phyloP scores from a whole-genome alignment of 2,888 invertebrate species.

The Hedychridium roseum region DNA sequence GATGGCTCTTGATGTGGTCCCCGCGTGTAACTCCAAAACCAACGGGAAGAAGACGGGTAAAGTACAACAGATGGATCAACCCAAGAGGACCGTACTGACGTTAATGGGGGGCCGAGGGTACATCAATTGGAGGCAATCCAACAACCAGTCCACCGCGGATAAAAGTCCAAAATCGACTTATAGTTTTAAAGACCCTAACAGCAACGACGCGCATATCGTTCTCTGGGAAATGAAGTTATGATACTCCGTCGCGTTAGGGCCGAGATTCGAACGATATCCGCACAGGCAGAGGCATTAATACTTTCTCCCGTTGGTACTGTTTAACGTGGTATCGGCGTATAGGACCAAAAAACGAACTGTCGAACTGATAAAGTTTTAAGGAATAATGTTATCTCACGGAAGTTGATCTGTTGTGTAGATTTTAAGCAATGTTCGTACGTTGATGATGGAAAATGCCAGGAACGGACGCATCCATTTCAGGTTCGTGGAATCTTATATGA shows the following conservation, averaged over 20 bases:
- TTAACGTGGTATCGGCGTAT: conserved; percentile 23
- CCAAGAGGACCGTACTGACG: conserved; percentile 79
- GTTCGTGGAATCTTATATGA: too few relatives aligned
- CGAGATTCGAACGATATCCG: conserved; percentile 19
- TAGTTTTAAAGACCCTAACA: conserved; percentile 73
- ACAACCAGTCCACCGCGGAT: conserved; percentile 65
- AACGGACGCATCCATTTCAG: too few relatives aligned
- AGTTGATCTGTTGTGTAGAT: too few relatives aligned
- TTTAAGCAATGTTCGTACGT: too few relatives aligned
- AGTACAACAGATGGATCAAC: conserved; percentile 65
- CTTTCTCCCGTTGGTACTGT: conserved; percentile 5
- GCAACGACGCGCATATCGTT: conserved; percentile 87
- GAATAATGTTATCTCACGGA: too few relatives aligned
- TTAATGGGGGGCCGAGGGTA: conserved; percentile 90
- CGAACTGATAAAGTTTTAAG: conserved; percentile 25
- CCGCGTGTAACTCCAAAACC: conserved; percentile 35
- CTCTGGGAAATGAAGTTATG: conserved; percentile 89
- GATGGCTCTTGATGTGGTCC: conserved; percentile 49
- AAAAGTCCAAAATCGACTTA: conserved; percentile 54
- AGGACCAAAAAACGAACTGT: conserved; percentile 37
- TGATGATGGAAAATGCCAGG: too few relatives aligned
- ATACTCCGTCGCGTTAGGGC: conserved; percentile 49
- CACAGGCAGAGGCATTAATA: conserved; percentile 25
- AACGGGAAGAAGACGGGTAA: conserved; percentile 55
- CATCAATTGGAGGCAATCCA: conserved; percentile 82